Evolutionary conservation across 2,113 vertebrate genomes (phyloP).

Genomic region (Ardeotis arabs): DNA sequence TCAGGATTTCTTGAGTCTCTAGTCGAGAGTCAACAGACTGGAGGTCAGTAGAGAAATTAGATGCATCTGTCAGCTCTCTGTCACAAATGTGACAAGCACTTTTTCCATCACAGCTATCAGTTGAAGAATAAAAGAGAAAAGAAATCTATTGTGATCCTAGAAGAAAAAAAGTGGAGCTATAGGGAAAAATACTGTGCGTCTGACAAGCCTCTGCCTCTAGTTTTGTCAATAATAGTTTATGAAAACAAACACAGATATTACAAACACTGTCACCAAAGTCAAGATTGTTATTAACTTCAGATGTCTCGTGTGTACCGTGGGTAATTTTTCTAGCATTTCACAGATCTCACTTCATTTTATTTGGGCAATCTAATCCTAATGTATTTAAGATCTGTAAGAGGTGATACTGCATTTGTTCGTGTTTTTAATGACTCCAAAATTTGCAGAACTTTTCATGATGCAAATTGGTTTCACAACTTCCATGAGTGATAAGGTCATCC

Average conservation of each 20-base stretch:
- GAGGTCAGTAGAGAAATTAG: not conserved
- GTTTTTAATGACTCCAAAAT: not conserved
- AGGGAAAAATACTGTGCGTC: not conserved
- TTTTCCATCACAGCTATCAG: not conserved
- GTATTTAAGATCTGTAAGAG: not conserved
- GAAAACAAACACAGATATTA: not conserved
- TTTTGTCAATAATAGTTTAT: not conserved
- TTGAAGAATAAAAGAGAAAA: not conserved
- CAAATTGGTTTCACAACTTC: not conserved
- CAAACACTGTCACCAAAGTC: not conserved
- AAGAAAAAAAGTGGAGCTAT: not conserved
- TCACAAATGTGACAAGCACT: not conserved
- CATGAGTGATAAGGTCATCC: not conserved
- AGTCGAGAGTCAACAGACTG: not conserved
- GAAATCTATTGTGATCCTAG: not conserved
- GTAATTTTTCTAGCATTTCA: not conserved
- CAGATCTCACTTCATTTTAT: not conserved
- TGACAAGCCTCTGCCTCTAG: not conserved
- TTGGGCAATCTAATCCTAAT: not conserved
- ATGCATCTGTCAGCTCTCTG: not conserved
- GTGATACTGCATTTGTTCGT: not conserved
- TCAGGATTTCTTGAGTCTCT: not conserved
- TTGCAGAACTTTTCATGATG: not conserved
- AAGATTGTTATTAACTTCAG: not conserved
- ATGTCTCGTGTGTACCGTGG: rapidly evolving